phyloP scores from a whole-genome alignment of 1,140 invertebrate genomes.

The Tetramorium parvispinum region DNA sequence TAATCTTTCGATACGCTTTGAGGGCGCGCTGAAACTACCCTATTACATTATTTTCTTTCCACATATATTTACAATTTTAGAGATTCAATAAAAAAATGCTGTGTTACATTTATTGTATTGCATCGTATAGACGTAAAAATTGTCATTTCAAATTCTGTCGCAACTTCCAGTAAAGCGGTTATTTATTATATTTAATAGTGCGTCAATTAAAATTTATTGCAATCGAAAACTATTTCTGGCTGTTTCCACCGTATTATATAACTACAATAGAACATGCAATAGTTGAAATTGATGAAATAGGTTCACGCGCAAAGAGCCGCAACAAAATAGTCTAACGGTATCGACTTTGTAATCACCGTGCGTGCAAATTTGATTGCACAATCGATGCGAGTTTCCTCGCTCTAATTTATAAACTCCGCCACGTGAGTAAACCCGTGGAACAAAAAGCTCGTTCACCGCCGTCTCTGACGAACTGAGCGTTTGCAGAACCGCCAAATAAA shows the following conservation, averaged over 20 bases:
- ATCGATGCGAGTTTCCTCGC: slow-evolving; percentile 40
- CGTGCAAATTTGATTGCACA: slow-evolving; percentile 52
- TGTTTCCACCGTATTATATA: background rate
- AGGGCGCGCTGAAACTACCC: background rate
- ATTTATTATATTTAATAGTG: background rate
- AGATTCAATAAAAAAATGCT: background rate
- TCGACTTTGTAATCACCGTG: slow-evolving; percentile 45
- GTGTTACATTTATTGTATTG: background rate
- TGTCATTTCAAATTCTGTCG: background rate
- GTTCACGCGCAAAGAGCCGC: slow-evolving; percentile 27
- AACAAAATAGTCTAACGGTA: slow-evolving; percentile 28
- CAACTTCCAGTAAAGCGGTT: too few species aligned
- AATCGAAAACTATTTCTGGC: background rate
- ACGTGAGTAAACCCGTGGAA: slow-evolving; percentile 54
- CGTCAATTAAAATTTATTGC: slow-evolving; percentile 8
- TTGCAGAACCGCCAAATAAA: slow-evolving; percentile 59
- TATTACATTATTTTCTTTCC: background rate
- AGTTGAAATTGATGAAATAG: slow-evolving; percentile 9
- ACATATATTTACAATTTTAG: background rate
- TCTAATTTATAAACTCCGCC: slow-evolving; percentile 50
- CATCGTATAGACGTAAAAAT: background rate
- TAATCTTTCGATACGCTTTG: background rate
- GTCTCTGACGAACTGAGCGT: slow-evolving; percentile 18
- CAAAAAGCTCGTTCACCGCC: slow-evolving; percentile 60
- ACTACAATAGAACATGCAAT: background rate